Evolutionary conservation across 2,113 vertebrate genomes (phyloP), one percentile per base, ranked within the genome.

Genomic region (Alaudala cheleensis): DNA sequence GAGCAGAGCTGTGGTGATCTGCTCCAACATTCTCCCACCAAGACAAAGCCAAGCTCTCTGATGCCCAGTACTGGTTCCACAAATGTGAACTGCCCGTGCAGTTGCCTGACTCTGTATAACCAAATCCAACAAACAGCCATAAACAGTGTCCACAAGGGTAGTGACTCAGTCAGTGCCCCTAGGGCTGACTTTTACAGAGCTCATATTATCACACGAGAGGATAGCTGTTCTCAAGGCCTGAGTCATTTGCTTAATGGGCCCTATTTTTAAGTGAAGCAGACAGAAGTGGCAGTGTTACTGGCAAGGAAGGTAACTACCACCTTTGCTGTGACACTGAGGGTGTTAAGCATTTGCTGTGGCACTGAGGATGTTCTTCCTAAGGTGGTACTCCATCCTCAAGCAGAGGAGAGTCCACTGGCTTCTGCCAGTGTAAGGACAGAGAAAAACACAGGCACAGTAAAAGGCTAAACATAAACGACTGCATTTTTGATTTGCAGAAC

Each of bases 231-330:
- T 53, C 33, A 56, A 81, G 21, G 33, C 45, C 45, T 23, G 18
- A 88, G 18, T 72, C 2, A 45, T 81, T 86, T 88, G 33, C 72
- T 61, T 76, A 88, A 88, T 49, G 44, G 78, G 25, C 20, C 20
- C 14, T 90, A 15, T 86, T 96, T 93, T 93, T 65, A 80, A 91
- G 67, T 16, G 22, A 79, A 82, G 37, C 74, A 65, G 45, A 45
- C 14, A 34, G 50, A 93, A 23, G 31, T 81, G 34, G 24, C 73
- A 87, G n/a, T 56, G 31, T 42, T 80, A 29, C 33, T n/a, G 57
- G 62, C 29, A 93, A 89, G 44, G 44, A 57, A 77, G 45, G 22
- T 34, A 53, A 72, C n/a, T 40, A 20, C 23, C 12, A 21, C 65
- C 16, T 90, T 56, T 3, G 2, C 24, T 54, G 33, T 83, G 50